Percentiles rank a stretch among this genome's conserved stretches.
Evolutionary conservation across 2,797 vertebrate genomes (phyloP).

Genomic region (Anabas testudineus): DNA sequence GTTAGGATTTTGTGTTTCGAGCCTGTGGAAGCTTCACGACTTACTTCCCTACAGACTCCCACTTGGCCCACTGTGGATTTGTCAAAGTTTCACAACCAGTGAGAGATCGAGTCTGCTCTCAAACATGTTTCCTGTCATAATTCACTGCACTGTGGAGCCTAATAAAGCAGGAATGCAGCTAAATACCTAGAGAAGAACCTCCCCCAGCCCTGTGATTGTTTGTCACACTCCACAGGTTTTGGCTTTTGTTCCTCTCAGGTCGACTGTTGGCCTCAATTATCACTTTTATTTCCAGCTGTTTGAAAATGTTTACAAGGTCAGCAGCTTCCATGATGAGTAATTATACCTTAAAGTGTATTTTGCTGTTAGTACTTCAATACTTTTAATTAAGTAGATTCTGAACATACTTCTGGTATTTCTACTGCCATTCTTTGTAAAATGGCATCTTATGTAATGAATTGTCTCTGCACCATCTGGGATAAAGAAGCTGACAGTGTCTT

Average conservation of each 20-base stretch:
- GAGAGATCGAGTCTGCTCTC: constrained; percentile 1
- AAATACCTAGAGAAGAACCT: constrained; percentile 19
- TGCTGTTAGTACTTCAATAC: too few species aligned
- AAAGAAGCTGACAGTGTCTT: too few species aligned
- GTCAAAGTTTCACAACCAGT: neutral
- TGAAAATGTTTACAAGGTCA: neutral
- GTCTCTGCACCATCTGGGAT: too few species aligned
- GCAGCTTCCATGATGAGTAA: too few species aligned
- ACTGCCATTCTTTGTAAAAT: too few species aligned
- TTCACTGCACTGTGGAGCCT: neutral
- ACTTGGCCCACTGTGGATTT: constrained; percentile 1
- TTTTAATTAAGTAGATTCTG: too few species aligned
- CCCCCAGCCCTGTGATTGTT: neutral
- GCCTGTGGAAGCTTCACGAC: too few species aligned
- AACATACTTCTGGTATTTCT: too few species aligned
- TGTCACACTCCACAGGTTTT: neutral
- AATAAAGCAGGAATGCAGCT: constrained; percentile 35
- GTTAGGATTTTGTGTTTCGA: too few species aligned
- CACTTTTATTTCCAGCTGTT: neutral
- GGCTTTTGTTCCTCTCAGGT: neutral
- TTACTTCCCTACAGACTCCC: constrained; percentile 29
- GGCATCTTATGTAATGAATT: too few species aligned
- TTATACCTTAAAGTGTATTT: too few species aligned
- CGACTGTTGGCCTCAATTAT: neutral
- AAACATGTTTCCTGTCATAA: constrained; percentile 1